Evolutionary conservation across 2,797 vertebrate genomes (phyloP), one percentile per base, ranked within the genome.

Genomic region (Zenarchopterus dispar): DNA sequence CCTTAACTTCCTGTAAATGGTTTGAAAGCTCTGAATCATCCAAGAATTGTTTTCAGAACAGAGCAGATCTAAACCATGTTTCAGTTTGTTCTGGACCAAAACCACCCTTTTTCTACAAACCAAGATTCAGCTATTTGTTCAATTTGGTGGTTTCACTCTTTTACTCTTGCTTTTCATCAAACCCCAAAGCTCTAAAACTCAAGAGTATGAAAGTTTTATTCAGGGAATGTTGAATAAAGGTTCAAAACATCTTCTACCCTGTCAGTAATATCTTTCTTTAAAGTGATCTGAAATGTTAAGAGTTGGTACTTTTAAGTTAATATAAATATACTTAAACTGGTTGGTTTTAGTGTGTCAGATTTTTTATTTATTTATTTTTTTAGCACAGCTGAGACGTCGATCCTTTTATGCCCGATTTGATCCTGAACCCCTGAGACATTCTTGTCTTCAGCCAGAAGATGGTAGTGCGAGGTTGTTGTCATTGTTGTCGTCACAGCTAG

Each of bases 391-490:
- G 46, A 46, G 57, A 60, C 49, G 43, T 78, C 18, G 60, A 18
- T 57, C 58, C 24, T 19, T 59, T 61, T 15, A 45, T 52, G 26
- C 53, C 8, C n/a, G 51, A 74, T 74, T 74, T 69, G 56, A 73
- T 75, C 65, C 57, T 22, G 48, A 59, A 64, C 58, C 56, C 51
- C 47, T 24, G 44, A 65, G 52, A 66, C 59, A 13, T 45, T 18
- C 43, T 39, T 45, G 93, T 75, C 92, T 84, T 91, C 90, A 91
- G 89, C 93, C 93, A 93, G 90, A 86, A 95, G 93, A 88, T 89
- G 85, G 84, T 87, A 82, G 77, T 86, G 77, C 78, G 55, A 78
- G 70, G 82, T 89, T 89, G 80, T 84, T 75, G 77, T 80, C 61
- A 21, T 65, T 77, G 78, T 82, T 73, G 65, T 87, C 80, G 74